Conservation (phyloP, 2,888 invertebrate species). For the Gandaritis pyraliata region DNA sequence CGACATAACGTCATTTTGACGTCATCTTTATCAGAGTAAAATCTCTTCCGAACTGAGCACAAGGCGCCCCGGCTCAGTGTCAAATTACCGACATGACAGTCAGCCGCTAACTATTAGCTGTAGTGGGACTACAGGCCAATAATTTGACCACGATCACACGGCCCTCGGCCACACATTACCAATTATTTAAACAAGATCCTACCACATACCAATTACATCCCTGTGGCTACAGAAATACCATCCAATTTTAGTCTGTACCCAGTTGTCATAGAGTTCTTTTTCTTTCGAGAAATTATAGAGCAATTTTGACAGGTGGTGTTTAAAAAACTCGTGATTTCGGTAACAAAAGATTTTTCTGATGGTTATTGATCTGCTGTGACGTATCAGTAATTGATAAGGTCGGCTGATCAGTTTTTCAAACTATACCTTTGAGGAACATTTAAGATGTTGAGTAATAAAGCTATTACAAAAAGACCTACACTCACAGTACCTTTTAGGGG, state of each 20-base stretch:
- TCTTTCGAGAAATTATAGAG: constrained; percentile 7
- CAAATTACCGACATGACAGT: too few relatives aligned
- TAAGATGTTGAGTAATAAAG: too few relatives aligned
- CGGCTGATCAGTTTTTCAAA: not conserved
- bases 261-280: constrained; percentile 14
- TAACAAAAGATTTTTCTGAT: constrained; percentile 33
- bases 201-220: constrained; percentile 33
- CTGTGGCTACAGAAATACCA: constrained; percentile 13
- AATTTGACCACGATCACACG: constrained; percentile 22
- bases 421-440: constrained; percentile 1
- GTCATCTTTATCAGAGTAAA: too few relatives aligned
- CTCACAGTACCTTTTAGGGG: too few relatives aligned
- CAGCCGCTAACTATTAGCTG: too few relatives aligned
- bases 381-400: constrained; percentile 32
- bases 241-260: constrained; percentile 21
- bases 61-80: too few relatives aligned
- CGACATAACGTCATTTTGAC: too few relatives aligned
- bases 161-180: constrained; percentile 50
- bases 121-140: too few relatives aligned
- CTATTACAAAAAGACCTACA: too few relatives aligned
- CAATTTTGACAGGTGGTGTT: constrained; percentile 27
- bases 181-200: constrained; percentile 67
- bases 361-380: constrained; percentile 26
- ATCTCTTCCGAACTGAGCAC: too few relatives aligned
- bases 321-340: constrained; percentile 32